Percentiles rank a stretch among this genome's conserved stretches.
These are phyloP conservation scores for Perognathus longimembris DNA, from an alignment of 2,113 vertebrate species.

Conservation along the genomic window DNA sequence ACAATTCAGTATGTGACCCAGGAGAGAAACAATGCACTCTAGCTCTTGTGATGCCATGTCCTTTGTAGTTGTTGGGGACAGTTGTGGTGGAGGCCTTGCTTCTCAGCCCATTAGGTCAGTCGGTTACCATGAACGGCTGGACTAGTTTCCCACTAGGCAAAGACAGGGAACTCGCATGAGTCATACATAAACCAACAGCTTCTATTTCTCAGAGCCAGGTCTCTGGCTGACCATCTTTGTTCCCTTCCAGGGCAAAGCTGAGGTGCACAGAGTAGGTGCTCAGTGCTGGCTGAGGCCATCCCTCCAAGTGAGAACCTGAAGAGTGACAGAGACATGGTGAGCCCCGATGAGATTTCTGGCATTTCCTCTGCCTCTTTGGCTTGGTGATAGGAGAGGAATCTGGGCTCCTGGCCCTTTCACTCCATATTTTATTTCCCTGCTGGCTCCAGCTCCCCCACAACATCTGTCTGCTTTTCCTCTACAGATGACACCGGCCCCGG, in stretches of 20 bases:
- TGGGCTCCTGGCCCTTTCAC: not conserved
- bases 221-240: not conserved
- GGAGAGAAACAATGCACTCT: not conserved
- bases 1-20: not conserved
- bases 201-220: not conserved
- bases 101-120: too few species aligned
- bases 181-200: too few species aligned
- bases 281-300: too few species aligned
- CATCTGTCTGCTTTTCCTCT: not conserved
- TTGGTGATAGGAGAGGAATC: not conserved
- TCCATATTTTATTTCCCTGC: not conserved
- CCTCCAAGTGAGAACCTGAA: not conserved
- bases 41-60: accelerated
- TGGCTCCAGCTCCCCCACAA: not conserved
- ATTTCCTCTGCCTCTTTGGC: accelerated
- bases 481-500: not conserved
- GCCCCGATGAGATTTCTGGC: too few species aligned
- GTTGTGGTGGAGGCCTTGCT: not conserved
- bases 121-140: not conserved
- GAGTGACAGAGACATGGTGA: accelerated
- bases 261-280: not conserved
- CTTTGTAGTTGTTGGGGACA: too few species aligned
- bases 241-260: not conserved
- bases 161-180: too few species aligned
- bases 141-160: not conserved